Evolutionary conservation across 1,140 invertebrate species (phyloP), one percentile per base, ranked within the genome.

Genomic region (Nylanderia fulva): DNA sequence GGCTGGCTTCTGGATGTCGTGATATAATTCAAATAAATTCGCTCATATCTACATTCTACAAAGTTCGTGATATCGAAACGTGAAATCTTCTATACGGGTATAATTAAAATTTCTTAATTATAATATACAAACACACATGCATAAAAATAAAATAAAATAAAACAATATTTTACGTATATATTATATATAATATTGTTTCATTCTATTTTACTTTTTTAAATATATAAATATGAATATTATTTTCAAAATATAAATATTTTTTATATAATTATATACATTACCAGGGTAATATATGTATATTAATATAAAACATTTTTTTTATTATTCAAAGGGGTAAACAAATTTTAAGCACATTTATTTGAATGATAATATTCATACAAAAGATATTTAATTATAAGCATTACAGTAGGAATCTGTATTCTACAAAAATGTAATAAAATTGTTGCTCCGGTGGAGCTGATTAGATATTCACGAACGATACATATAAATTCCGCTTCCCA

Each of bases 1-100:
- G 98, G 63, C 94, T 98, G 21, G 94, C 97, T 0, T 95, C 96
- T 79, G 98, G 98, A 61, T 97, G 97, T 71, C 97, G 96, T 93
- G 98, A 99, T 95, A 96, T 97, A 74, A 96, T 98, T 56, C 98
- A 99, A 95, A 94, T 98, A n/a, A 97, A 97, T 87, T 96, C 97
- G 18, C 94, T 98, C 21, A 96, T 99, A 39, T 95, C 97, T 60
- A 96, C 97, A 1, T 98, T 98, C 93, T 97, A 97, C 84, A 94
- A 96, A 61, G 96, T 96, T 39, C 95, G 97, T 69, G 95, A 97
- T 89, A 94, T 96, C 27, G 69, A 93, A 85, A 74, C 85, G 39
- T 61, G n/a, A 82, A 29, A 58, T 33, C 36, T 11, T 24, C 18
- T 11, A 11, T 39, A 27, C 5, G 8, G 21, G 13, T 45, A 15